A percentile compares a stretch with the other conserved stretches of the same genome.
Evolutionary conservation across 2,113 vertebrate species (phyloP).

Genomic region (Nannobrachium achirus): DNA sequence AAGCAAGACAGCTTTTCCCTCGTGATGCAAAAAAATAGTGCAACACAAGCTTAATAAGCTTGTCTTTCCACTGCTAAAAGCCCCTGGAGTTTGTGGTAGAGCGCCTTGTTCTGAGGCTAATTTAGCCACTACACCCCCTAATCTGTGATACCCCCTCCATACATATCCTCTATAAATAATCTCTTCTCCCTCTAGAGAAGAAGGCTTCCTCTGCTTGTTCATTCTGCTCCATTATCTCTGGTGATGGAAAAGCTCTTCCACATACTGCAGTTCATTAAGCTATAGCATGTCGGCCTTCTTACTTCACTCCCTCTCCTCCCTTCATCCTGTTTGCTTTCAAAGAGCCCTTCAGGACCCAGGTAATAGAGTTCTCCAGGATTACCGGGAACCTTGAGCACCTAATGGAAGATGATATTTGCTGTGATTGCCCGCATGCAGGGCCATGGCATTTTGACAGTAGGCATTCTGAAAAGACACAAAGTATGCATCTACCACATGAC

Average conservation of each 20-base stretch:
- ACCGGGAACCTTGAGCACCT: slow-evolving; percentile 22
- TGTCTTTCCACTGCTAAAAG: slow-evolving; percentile 12
- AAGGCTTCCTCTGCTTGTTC: slow-evolving; percentile 17
- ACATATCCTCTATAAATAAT: slow-evolving; percentile 19
- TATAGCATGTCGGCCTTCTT: not conserved
- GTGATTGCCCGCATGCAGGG: slow-evolving; percentile 23
- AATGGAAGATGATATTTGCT: slow-evolving; percentile 29
- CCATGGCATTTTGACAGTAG: slow-evolving; percentile 22
- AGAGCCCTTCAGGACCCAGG: slow-evolving; percentile 44
- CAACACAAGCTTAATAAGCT: not conserved
- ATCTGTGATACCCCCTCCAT: slow-evolving; percentile 35
- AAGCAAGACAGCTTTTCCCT: slow-evolving; percentile 2
- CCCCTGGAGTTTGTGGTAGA: slow-evolving; percentile 2
- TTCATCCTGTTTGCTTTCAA: slow-evolving; percentile 66
- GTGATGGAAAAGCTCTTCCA: slow-evolving; percentile 46
- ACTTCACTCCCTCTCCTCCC: slow-evolving; percentile 17
- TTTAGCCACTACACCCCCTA: not conserved
- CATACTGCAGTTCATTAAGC: slow-evolving; percentile 65
- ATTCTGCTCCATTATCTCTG: slow-evolving; percentile 52
- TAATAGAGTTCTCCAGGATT: slow-evolving; percentile 45
- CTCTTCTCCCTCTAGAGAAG: slow-evolving; percentile 24
- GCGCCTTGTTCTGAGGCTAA: slow-evolving; percentile 6
- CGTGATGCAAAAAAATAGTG: not conserved
- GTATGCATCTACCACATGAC: too few species aligned
- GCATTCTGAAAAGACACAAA: too few species aligned